phyloP scores from a whole-genome alignment of 1,140 invertebrate genomes.

The Halyomorpha halys region DNA sequence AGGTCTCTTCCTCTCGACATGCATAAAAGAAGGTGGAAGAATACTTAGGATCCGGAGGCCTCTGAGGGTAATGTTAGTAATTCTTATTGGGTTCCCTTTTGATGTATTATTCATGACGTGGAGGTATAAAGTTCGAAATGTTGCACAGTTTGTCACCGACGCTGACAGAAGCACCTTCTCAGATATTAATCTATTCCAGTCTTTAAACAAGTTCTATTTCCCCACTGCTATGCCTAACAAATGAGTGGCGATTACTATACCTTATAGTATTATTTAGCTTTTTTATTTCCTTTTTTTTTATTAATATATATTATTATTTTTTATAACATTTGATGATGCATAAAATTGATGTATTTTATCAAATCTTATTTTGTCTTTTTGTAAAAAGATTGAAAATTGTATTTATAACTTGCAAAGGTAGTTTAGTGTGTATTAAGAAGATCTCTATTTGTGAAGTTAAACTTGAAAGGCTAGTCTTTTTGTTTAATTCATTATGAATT shows the following conservation, averaged over 20 bases:
- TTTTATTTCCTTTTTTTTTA: slow-evolving; percentile 1
- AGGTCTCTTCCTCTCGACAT: not conserved
- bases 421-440: not conserved
- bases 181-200: not conserved
- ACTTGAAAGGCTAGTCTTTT: slow-evolving; percentile 10
- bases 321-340: not conserved
- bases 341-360: no score
- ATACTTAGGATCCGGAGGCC: not conserved
- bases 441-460: slow-evolving; percentile 11
- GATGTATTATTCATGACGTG: slow-evolving; percentile 15
- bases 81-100: slow-evolving; percentile 14
- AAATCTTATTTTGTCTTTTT: not conserved
- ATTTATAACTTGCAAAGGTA: not conserved
- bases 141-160: not conserved
- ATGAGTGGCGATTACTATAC: not conserved
- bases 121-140: slow-evolving; percentile 3
- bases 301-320: not conserved
- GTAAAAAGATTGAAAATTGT: not conserved
- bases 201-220: not conserved
- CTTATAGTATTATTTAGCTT: not conserved
- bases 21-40: slow-evolving; percentile 8
- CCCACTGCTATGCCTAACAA: not conserved
- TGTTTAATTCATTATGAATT: not conserved
- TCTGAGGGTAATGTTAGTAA: slow-evolving; percentile 18
- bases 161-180: not conserved